Conservation (phyloP, 2,113 vertebrate genomes). For the Catagonus wagneri region DNA sequence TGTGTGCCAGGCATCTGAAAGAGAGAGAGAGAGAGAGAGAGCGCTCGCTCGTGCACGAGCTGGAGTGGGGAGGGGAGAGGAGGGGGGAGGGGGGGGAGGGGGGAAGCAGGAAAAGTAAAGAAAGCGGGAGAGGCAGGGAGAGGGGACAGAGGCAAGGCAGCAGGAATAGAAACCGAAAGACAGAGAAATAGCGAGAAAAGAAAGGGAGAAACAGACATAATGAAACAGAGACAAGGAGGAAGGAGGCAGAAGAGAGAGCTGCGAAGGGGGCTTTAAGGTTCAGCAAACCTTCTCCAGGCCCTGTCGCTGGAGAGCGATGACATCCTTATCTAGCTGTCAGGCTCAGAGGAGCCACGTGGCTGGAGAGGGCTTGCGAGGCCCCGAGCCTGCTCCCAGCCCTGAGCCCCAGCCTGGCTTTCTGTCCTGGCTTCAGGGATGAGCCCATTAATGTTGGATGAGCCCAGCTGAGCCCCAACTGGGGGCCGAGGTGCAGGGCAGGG, state of each 20-base stretch:
- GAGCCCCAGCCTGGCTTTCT: constrained; percentile 9
- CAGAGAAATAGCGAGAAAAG: too few relatives aligned
- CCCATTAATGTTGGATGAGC: constrained; percentile 10
- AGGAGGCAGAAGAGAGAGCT: not conserved
- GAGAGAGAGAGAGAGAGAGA: rapidly evolving
- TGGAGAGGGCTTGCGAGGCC: not conserved
- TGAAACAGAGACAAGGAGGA: too few relatives aligned
- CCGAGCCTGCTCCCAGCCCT: not conserved
- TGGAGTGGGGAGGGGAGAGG: rapidly evolving
- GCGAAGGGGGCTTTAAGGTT: not conserved
- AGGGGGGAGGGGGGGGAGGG: not conserved
- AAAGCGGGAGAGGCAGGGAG: not conserved
- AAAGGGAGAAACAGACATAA: too few relatives aligned
- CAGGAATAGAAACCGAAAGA: not conserved
- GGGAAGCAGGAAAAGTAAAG: not conserved
- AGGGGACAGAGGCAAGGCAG: not conserved
- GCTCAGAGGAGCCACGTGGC: not conserved
- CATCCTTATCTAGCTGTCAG: not conserved
- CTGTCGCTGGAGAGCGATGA: not conserved
- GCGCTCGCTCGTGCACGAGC: too few relatives aligned
- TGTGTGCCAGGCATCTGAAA: not conserved
- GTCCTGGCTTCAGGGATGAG: constrained; percentile 1
- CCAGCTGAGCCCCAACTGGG: not conserved
- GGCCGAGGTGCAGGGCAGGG: not conserved
- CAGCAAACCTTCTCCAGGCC: not conserved